These are phyloP conservation scores for Pegoplata infirma DNA, from an alignment of 2,888 invertebrate genomes.

Conservation along the genomic window DNA sequence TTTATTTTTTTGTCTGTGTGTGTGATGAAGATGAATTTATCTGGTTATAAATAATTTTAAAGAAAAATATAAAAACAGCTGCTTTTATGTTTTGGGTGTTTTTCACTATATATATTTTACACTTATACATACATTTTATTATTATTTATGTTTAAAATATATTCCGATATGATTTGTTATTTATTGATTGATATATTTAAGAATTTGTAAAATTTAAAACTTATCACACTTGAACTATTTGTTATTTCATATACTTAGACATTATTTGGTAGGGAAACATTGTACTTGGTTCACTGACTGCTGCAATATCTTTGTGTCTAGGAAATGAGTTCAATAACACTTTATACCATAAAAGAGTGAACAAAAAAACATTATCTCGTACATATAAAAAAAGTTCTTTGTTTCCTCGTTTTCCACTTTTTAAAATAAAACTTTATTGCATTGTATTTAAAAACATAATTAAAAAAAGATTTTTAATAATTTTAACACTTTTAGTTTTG, in stretches of 20 bases:
- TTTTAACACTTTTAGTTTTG: background rate
- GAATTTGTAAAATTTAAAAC: background rate
- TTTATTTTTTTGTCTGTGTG: background rate
- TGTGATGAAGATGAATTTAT: background rate
- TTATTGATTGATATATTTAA: background rate
- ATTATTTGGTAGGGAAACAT: background rate
- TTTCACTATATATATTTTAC: background rate
- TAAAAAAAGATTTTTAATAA: background rate
- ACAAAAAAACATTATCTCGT: background rate
- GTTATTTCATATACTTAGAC: background rate
- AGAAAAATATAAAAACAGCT: constrained; percentile 13
- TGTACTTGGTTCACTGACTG: constrained; percentile 9
- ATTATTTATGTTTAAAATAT: background rate
- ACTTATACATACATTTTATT: background rate
- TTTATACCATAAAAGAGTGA: constrained; percentile 6
- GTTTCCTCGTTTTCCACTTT: constrained; percentile 4
- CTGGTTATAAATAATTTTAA: background rate
- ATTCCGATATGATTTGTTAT: background rate
- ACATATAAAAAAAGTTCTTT: background rate
- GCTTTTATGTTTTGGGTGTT: background rate
- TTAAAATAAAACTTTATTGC: constrained; percentile 1
- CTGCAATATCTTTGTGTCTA: constrained; percentile 44
- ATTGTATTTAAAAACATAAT: background rate
- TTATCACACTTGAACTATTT: background rate
- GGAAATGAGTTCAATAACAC: constrained; percentile 50